phyloP scores from a whole-genome alignment of 2,797 vertebrate species.

The Benthosema pterotum region DNA sequence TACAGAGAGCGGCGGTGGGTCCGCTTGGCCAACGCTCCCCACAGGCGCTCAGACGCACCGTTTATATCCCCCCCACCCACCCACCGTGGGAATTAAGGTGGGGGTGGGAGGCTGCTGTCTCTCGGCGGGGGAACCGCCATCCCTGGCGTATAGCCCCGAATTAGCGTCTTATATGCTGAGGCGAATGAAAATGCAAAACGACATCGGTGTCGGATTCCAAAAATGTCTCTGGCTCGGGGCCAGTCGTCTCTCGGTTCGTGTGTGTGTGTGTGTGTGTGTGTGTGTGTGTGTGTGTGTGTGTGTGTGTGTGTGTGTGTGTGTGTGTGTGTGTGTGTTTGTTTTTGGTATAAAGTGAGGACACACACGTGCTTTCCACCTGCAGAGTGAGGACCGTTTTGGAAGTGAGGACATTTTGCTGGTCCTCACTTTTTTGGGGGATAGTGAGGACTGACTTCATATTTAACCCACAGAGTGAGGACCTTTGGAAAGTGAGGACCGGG shows the following conservation, averaged over 20 bases:
- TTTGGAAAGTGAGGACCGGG: no score
- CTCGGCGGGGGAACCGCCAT: not conserved
- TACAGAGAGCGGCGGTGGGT: no score
- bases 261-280: not conserved
- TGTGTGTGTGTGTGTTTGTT: conserved; percentile 13
- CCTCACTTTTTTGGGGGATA: no score
- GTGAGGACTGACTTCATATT: no score
- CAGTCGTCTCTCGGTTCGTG: conserved; percentile 1
- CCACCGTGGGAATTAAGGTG: not conserved
- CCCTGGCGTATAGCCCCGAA: not conserved
- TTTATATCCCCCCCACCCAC: no score
- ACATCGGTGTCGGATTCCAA: conserved; percentile 24
- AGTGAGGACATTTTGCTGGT: no score
- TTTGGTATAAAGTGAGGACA: no score
- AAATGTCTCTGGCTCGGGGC: conserved; percentile 28
- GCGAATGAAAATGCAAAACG: conserved; percentile 30
- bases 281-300: conserved; percentile 1
- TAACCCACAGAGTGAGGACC: no score
- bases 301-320: conserved; percentile 5
- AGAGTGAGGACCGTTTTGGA: no score
- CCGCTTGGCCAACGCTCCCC: not conserved
- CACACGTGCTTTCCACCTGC: no score
- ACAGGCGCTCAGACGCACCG: conserved; percentile 7
- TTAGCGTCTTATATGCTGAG: conserved; percentile 8
- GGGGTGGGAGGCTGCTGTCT: not conserved